A percentile compares a stretch with the other conserved stretches of the same genome.
These are phyloP conservation scores for Tetrao urogallus DNA, from an alignment of 2,113 vertebrate species.

Conservation along the genomic window DNA sequence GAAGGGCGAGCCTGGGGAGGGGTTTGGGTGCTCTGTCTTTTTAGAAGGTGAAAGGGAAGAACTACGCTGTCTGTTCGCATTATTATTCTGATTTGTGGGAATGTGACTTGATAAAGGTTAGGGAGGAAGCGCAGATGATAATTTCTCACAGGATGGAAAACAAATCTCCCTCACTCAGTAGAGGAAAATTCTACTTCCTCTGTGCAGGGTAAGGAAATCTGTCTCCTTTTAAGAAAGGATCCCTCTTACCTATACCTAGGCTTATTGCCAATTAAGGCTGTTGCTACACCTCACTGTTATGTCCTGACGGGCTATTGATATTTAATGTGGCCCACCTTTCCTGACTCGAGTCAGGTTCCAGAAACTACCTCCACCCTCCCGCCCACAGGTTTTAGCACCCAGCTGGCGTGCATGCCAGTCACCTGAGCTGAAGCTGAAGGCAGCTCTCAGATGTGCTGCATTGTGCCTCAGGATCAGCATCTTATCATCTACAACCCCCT, in stretches of 20 bases:
- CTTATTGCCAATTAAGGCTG: background rate
- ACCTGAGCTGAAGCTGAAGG: background rate
- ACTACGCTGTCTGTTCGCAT: background rate
- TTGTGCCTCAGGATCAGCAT: background rate
- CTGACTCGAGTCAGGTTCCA: background rate
- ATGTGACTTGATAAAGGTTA: background rate
- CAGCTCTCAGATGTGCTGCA: rapidly evolving
- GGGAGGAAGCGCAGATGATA: background rate
- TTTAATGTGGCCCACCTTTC: background rate
- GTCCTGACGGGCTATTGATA: background rate
- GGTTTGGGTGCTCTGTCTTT: background rate
- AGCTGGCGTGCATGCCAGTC: rapidly evolving
- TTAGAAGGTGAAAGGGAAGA: background rate
- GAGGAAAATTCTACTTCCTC: background rate
- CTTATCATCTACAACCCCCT: background rate
- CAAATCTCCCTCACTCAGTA: background rate
- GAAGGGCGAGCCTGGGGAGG: background rate
- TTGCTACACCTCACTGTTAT: background rate
- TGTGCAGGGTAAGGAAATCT: background rate
- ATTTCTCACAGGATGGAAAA: background rate
- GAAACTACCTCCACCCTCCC: constrained; percentile 36
- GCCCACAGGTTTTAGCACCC: background rate
- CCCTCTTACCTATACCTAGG: background rate
- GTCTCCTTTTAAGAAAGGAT: background rate
- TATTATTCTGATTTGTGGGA: background rate